These are phyloP conservation scores for Gymnobelideus leadbeateri DNA, from an alignment of 2,113 vertebrate species.

Conservation along the genomic window DNA sequence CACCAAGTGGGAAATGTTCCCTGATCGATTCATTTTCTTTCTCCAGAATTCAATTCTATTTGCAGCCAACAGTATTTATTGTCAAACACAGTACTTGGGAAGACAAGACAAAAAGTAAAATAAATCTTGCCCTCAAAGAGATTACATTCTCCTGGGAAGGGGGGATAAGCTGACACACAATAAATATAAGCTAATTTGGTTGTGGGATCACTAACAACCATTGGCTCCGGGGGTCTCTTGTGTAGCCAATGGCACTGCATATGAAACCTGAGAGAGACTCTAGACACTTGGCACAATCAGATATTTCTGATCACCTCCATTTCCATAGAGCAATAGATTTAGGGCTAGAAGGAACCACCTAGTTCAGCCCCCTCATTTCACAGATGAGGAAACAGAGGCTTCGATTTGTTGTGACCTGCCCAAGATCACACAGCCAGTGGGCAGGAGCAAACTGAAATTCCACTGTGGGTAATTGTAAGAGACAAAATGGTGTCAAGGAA, in stretches of 20 bases:
- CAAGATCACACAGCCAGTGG: not conserved
- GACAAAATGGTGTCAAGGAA: slow-evolving; percentile 18
- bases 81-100: not conserved
- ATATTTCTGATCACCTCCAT: not conserved
- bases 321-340: not conserved
- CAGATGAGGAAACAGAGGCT: not conserved
- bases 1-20: not conserved
- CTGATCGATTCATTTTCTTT: not conserved
- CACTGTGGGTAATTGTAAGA: not conserved
- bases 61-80: not conserved
- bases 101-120: not conserved
- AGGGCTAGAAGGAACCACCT: not conserved
- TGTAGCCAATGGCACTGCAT: not conserved
- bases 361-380: not conserved
- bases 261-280: not conserved
- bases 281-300: not conserved
- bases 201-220: not conserved
- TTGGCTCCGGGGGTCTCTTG: not conserved
- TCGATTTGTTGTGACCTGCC: not conserved
- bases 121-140: not conserved
- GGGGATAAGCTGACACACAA: not conserved
- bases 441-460: not conserved
- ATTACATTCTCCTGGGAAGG: not conserved
- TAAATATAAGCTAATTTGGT: not conserved
- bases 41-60: not conserved